Conservation (phyloP, 2,888 invertebrate genomes). For the Cistogaster globosa region DNA sequence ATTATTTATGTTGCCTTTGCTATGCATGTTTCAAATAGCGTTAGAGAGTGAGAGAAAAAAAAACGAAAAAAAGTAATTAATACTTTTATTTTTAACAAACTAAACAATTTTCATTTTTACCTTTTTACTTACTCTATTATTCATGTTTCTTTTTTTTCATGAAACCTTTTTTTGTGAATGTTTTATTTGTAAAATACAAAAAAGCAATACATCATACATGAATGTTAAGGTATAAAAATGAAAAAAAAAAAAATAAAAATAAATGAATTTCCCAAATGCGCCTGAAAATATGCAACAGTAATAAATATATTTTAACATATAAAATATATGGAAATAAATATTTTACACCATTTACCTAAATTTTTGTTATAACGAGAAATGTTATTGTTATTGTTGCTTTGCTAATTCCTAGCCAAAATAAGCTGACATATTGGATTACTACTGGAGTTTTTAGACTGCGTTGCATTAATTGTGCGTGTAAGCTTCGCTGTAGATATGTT, state of each 20-base stretch:
- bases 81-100: slow-evolving; percentile 49
- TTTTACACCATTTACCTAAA: slow-evolving; percentile 64
- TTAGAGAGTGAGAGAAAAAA: neutral
- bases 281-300: slow-evolving; percentile 68
- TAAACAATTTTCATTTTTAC: slow-evolving; percentile 47
- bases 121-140: neutral
- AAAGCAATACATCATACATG: slow-evolving; percentile 43
- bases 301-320: slow-evolving; percentile 59
- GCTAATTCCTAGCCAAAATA: neutral
- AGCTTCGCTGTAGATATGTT: too few species aligned
- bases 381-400: slow-evolving; percentile 52
- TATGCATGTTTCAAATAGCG: slow-evolving; percentile 2
- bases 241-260: neutral
- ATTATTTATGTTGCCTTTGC: slow-evolving; percentile 59
- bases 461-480: too few species aligned
- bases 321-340: slow-evolving; percentile 56
- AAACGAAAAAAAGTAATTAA: slow-evolving; percentile 62
- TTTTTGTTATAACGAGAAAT: slow-evolving; percentile 59
- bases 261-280: slow-evolving; percentile 44
- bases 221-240: slow-evolving; percentile 6
- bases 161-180: slow-evolving; percentile 25
- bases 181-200: slow-evolving; percentile 13
- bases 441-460: too few species aligned
- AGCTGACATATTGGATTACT: too few species aligned
- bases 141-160: neutral